Percentiles rank a stretch among this genome's conserved stretches.
Evolutionary conservation across 1,140 invertebrate species (phyloP).

Genomic region (Nebria ingens): DNA sequence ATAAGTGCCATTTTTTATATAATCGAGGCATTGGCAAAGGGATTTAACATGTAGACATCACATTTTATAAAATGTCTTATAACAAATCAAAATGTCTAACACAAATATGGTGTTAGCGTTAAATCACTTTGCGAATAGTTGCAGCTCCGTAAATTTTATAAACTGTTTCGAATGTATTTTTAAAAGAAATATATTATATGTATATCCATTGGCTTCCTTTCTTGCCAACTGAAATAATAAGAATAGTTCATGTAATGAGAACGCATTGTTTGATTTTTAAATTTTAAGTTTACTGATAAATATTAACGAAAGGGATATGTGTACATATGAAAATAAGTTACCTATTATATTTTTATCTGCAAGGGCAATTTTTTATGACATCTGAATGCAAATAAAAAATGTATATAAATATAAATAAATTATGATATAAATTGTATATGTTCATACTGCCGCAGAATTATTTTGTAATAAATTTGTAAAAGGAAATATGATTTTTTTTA

Average conservation of each 20-base stretch:
- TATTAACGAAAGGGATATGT: not conserved
- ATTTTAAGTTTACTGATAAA: not conserved
- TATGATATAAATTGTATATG: not conserved
- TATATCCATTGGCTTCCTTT: not conserved
- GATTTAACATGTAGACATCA: no score
- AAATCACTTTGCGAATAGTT: no score
- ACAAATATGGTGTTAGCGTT: no score
- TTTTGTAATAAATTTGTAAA: not conserved
- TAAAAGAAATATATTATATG: no score
- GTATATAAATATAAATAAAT: not conserved
- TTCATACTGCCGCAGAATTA: not conserved
- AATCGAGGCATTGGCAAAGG: not conserved
- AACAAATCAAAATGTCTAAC: no score
- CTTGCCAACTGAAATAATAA: slow-evolving; percentile 7
- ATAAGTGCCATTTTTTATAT: not conserved
- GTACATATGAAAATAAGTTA: slow-evolving; percentile 8
- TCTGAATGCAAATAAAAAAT: not conserved
- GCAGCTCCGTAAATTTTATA: no score
- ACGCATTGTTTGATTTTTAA: no score
- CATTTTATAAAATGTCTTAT: no score
- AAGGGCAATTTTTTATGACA: no score
- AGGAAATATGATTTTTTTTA: not conserved
- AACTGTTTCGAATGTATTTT: no score
- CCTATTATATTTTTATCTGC: not conserved
- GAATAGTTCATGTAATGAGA: not conserved